phyloP scores from a whole-genome alignment of 1,140 invertebrate species.

The Aphaenogaster rudis region DNA sequence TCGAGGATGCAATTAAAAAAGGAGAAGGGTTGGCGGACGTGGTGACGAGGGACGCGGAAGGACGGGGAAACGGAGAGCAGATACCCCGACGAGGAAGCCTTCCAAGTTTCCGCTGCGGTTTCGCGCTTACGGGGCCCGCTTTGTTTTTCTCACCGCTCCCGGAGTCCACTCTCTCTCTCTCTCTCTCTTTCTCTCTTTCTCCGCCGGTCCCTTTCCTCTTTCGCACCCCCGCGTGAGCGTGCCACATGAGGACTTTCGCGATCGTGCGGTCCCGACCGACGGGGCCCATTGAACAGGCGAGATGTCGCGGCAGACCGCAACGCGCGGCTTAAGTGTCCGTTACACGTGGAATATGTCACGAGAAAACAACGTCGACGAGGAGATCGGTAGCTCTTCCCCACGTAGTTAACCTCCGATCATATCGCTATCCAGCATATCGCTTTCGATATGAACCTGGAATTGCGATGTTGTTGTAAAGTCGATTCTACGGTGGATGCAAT shows the following conservation, averaged over 20 bases:
- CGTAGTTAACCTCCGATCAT: slow-evolving; percentile 23
- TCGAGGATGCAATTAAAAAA: slow-evolving; percentile 50
- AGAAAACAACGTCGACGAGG: slow-evolving; percentile 54
- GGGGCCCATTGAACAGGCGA: slow-evolving; percentile 35
- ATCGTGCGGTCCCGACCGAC: slow-evolving; percentile 6
- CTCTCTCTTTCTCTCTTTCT: neutral
- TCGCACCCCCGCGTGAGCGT: slow-evolving; percentile 18
- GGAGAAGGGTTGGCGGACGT: neutral
- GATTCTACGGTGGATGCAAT: neutral
- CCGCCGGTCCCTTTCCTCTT: neutral
- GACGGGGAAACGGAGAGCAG: neutral
- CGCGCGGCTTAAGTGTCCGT: slow-evolving; percentile 80
- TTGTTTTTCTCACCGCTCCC: slow-evolving; percentile 62
- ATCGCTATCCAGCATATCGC: slow-evolving; percentile 8
- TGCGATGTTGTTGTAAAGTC: neutral
- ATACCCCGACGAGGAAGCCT: slow-evolving; percentile 74
- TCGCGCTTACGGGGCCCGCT: slow-evolving; percentile 53
- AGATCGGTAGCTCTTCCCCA: slow-evolving; percentile 49
- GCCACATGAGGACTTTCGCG: slow-evolving; percentile 61
- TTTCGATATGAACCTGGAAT: neutral
- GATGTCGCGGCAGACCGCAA: slow-evolving; percentile 73
- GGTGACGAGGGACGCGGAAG: neutral
- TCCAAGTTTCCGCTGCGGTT: slow-evolving; percentile 80
- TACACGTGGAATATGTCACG: slow-evolving; percentile 73
- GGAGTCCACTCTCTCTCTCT: neutral